Percentiles rank a stretch among this genome's conserved stretches.
Evolutionary conservation across 2,888 invertebrate genomes (phyloP).

Genomic region (Tenodera sinensis): DNA sequence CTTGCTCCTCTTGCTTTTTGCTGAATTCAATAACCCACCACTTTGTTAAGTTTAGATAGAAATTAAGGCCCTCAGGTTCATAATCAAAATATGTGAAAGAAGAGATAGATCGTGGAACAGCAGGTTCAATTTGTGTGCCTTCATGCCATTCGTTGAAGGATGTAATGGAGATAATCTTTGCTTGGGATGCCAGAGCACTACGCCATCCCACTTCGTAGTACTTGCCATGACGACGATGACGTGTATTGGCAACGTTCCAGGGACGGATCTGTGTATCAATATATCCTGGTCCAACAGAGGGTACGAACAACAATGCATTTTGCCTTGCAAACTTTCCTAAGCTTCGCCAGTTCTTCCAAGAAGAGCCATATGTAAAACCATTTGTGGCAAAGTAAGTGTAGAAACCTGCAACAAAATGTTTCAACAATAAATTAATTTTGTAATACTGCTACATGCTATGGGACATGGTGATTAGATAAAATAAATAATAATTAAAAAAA

Average conservation of each 20-base stretch:
- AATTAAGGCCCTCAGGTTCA: slow-evolving; percentile 56
- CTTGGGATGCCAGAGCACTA: slow-evolving; percentile 54
- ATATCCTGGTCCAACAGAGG: slow-evolving; percentile 68
- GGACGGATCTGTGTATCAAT: slow-evolving; percentile 60
- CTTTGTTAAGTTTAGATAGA: slow-evolving; percentile 61
- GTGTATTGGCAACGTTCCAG: slow-evolving; percentile 55
- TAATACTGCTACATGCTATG: too few species aligned
- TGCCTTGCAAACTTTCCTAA: slow-evolving; percentile 51
- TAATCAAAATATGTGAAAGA: slow-evolving; percentile 55
- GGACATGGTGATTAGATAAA: too few species aligned
- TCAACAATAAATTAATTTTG: neutral
- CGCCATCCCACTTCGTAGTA: slow-evolving; percentile 64
- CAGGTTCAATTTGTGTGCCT: slow-evolving; percentile 71
- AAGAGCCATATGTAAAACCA: slow-evolving; percentile 61
- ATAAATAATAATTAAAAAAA: too few species aligned
- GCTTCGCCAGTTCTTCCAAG: slow-evolving; percentile 55
- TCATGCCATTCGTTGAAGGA: slow-evolving; percentile 75
- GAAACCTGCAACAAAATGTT: slow-evolving; percentile 48
- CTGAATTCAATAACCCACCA: slow-evolving; percentile 56
- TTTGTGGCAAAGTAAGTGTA: slow-evolving; percentile 65
- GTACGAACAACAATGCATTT: slow-evolving; percentile 60
- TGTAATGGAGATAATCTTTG: slow-evolving; percentile 59
- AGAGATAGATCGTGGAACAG: slow-evolving; percentile 46
- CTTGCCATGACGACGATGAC: slow-evolving; percentile 53
- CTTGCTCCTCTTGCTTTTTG: slow-evolving; percentile 38